Evolutionary conservation across 2,888 invertebrate genomes (phyloP).

Genomic region (Cancer borealis): DNA sequence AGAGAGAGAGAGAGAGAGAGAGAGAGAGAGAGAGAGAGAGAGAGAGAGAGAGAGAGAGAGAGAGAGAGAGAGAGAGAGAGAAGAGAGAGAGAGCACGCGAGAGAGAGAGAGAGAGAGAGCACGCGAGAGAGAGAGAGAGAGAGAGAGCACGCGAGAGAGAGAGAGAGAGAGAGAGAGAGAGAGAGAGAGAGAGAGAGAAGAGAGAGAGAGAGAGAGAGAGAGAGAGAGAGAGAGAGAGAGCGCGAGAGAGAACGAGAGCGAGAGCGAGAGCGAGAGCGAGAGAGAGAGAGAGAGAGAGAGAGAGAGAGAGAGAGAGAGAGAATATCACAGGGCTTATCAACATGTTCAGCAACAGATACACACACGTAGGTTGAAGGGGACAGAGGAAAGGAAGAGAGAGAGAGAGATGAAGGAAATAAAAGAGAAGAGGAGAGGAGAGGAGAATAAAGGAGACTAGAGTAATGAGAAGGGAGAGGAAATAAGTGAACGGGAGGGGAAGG

Average conservation of each 20-base stretch:
- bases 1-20: background rate
- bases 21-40: background rate
- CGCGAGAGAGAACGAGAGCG: background rate
- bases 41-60: background rate
- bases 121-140: background rate
- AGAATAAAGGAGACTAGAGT: background rate
- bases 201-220: background rate
- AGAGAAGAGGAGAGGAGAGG: background rate
- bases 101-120: too few relatives aligned
- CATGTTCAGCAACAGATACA: background rate
- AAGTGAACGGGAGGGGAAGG: background rate
- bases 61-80: background rate
- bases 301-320: background rate
- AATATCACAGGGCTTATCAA: background rate
- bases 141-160: background rate
- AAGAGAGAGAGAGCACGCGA: background rate
- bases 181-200: background rate
- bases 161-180: background rate
- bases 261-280: background rate
- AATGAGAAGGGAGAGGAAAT: background rate
- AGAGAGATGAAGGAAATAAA: background rate
- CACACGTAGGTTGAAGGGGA: background rate
- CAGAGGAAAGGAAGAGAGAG: background rate
- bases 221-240: background rate
- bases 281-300: constrained; percentile 1